Evolutionary conservation across 2,888 invertebrate genomes (phyloP), one percentile per base, ranked within the genome.

Genomic region (Vanessa cardui): DNA sequence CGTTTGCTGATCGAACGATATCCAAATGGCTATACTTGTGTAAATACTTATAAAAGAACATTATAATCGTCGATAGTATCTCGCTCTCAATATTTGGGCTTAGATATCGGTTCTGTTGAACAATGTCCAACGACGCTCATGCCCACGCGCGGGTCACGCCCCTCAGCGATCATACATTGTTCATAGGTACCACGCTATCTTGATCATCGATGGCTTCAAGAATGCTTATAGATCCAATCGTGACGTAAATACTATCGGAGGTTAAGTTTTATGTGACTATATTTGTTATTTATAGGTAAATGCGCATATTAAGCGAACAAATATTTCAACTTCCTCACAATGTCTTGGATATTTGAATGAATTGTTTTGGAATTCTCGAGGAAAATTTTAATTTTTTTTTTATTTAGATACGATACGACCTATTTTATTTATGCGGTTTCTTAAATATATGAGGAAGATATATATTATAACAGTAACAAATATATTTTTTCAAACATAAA

Each of bases 21-120:
- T 78, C 76, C 76, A 74, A 74, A 77, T 71, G 78, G 70, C 77
- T 80, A 79, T 80, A 80, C 81, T 78, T 82, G 83, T 85, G 89
- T 90, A 90, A 90, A 90, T 88, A 90, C 84, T 87, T 88, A 89
- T 90, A 89, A 85, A 86, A 84, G 82, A 86, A 86, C 89, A 86
- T 91, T 89, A 91, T 90, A 90, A 91, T 89, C 87, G 83, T 63
- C 78, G 91, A 92, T 92, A 90, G 76, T 78, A 92, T 91, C 90
- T 85, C 79, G 76, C 76, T 80, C 80, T 83, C 82, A 83, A 85
- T 89, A 89, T 89, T 88, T 88, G 87, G 86, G 76, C 78, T 81
- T 79, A 80, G 68, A 82, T 81, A 86, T 88, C 87, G 78, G 78
- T 74, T 84, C 83, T 83, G 80, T 83, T 81, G 80, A 84, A 89